Evolutionary conservation across 2,797 vertebrate genomes (phyloP), one percentile per base, ranked within the genome.

Genomic region (Pseudochaenichthys georgianus): DNA sequence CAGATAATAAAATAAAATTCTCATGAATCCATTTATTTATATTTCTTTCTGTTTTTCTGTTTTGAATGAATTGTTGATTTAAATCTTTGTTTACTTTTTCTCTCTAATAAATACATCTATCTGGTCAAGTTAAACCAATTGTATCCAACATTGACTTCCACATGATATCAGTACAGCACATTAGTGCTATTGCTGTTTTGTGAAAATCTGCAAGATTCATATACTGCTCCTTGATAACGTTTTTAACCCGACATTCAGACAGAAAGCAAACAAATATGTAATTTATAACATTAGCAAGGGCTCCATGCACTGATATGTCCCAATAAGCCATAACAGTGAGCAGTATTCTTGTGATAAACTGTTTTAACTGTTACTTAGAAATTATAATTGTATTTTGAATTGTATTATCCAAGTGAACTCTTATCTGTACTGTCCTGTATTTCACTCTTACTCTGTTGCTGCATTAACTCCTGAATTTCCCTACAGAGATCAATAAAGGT

Each of bases 1-100:
- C 34, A 15, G 34, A 51, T 1, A 64, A 50, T 63, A 41, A 53
- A 15, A 59, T 64, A 58, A 60, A 11, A 57, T n/a, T 70, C 13
- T 12, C 10, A 60, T 51, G 17, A 3, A 61, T 46, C 46, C 28
- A 28, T 28, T 52, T 23, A 28, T 5, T 28, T 28, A 5, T 1
- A 5, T 5, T 28, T 28, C 28, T 28, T 28, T 28, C 28, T 4
- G 28, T 28, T 28, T 28, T 28, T 28, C 17, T 11, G n/a, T 64
- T 61, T 57, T 60, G 2, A 79, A 55, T 69, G 11, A 0, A 64
- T 74, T 48, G 28, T n/a, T 64, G 21, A 50, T 34, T 50, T 17
- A 9, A 57, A n/a, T 21, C 28, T 53, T 52, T 42, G 2, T 15
- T 28, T 15, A 38, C 4, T 1, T 34, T 46, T 21, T 9, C 3